These are phyloP conservation scores for Grallaria varia DNA, from an alignment of 2,113 vertebrate genomes.

Conservation along the genomic window DNA sequence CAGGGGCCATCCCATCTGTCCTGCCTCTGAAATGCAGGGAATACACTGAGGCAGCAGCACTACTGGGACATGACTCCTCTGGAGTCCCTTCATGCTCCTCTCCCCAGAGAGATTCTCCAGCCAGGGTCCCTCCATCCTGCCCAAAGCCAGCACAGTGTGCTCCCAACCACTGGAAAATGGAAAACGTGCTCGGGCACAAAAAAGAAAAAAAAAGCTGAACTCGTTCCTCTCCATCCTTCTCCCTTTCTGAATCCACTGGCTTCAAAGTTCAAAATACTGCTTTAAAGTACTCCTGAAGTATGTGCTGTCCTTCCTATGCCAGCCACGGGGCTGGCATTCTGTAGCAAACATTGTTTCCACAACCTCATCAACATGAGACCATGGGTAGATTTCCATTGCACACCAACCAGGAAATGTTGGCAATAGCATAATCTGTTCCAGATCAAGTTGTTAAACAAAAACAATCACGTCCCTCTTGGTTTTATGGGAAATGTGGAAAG, in stretches of 20 bases:
- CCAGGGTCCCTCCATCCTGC: background rate
- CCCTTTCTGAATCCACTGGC: background rate
- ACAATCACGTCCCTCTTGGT: background rate
- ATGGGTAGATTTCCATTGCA: background rate
- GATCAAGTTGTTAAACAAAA: background rate
- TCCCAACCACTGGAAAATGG: background rate
- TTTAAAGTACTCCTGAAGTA: background rate
- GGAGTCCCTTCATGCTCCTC: accelerated
- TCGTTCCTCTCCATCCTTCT: background rate
- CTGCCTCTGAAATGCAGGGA: background rate
- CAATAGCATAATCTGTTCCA: background rate
- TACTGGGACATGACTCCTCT: background rate
- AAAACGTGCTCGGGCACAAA: background rate
- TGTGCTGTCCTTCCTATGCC: background rate
- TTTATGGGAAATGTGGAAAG: background rate
- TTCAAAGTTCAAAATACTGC: background rate
- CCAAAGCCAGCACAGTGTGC: background rate
- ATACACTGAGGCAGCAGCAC: background rate
- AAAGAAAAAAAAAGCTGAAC: background rate
- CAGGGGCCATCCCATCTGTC: background rate
- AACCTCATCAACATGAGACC: background rate
- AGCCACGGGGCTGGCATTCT: background rate
- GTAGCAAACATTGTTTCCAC: background rate
- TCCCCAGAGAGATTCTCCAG: background rate
- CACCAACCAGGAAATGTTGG: background rate